A percentile compares a stretch with the other conserved stretches of the same genome.
Evolutionary conservation across 2,888 invertebrate species (phyloP).

Genomic region (Steromphala cineraria): DNA sequence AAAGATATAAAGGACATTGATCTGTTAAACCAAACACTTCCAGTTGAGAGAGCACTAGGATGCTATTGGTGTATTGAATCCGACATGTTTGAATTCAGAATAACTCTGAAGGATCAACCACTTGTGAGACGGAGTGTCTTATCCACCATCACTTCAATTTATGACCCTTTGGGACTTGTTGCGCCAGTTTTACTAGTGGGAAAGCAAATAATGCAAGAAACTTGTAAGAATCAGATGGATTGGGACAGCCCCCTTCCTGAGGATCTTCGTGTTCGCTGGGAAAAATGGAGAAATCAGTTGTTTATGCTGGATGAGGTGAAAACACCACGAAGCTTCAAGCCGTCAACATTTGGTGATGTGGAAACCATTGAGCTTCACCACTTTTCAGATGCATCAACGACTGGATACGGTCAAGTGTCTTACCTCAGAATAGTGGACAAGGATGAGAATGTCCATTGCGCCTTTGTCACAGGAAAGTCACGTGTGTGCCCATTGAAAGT

Average conservation of each 20-base stretch:
- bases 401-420: conserved; percentile 45
- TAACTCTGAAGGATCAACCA: conserved; percentile 35
- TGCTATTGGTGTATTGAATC: conserved; percentile 44
- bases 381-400: conserved; percentile 45
- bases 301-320: conserved; percentile 17
- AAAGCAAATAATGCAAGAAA: conserved; percentile 46
- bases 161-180: conserved; percentile 51
- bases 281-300: conserved; percentile 34
- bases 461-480: conserved; percentile 30
- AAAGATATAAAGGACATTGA: conserved; percentile 20
- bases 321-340: conserved; percentile 36
- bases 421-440: conserved; percentile 37
- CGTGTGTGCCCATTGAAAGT: conserved; percentile 28
- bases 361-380: conserved; percentile 37
- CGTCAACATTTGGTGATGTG: conserved; percentile 35
- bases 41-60: conserved; percentile 42
- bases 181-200: conserved; percentile 42
- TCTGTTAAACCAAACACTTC: conserved; percentile 26
- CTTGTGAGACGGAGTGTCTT: conserved; percentile 42
- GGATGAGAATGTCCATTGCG: conserved; percentile 20
- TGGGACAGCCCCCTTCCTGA: conserved; percentile 53
- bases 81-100: conserved; percentile 42
- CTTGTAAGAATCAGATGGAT: conserved; percentile 32
- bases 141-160: conserved; percentile 41
- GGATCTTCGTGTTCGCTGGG: conserved; percentile 32